Evolutionary conservation across 2,888 invertebrate species (phyloP).

Genomic region (Baccha elongata): DNA sequence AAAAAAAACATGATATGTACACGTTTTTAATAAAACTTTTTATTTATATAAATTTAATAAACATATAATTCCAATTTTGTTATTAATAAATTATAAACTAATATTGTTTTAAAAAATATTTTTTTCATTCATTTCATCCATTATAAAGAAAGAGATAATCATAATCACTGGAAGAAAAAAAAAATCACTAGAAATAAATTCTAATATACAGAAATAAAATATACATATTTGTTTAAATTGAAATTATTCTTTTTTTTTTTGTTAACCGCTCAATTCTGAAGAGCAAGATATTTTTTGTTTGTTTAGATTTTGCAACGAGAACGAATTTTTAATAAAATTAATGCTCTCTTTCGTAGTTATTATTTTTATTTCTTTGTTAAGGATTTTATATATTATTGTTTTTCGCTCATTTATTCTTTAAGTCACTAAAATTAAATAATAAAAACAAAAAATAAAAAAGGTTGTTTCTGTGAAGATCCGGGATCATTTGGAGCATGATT

Average conservation of each 20-base stretch:
- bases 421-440: constrained; percentile 56
- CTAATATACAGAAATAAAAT: constrained; percentile 10
- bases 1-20: constrained; percentile 22
- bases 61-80: constrained; percentile 61
- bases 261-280: constrained; percentile 22
- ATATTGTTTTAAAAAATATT: constrained; percentile 39
- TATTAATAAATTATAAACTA: constrained; percentile 57
- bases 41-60: constrained; percentile 66
- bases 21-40: constrained; percentile 35
- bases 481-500: no score
- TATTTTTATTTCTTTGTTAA: constrained; percentile 37
- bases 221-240: constrained; percentile 16
- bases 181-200: constrained; percentile 15
- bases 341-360: constrained; percentile 38
- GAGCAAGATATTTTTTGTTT: constrained; percentile 14
- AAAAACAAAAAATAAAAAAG: constrained; percentile 38
- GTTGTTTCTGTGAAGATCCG: no score
- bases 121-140: constrained; percentile 38
- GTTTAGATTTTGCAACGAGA: constrained; percentile 27
- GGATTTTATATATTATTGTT: constrained; percentile 47
- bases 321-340: constrained; percentile 50
- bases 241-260: constrained; percentile 4
- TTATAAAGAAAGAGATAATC: constrained; percentile 19
- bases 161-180: constrained; percentile 21
- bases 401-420: constrained; percentile 41